Conservation (phyloP, 23 tunicate species). For the Corella eumyota region DNA sequence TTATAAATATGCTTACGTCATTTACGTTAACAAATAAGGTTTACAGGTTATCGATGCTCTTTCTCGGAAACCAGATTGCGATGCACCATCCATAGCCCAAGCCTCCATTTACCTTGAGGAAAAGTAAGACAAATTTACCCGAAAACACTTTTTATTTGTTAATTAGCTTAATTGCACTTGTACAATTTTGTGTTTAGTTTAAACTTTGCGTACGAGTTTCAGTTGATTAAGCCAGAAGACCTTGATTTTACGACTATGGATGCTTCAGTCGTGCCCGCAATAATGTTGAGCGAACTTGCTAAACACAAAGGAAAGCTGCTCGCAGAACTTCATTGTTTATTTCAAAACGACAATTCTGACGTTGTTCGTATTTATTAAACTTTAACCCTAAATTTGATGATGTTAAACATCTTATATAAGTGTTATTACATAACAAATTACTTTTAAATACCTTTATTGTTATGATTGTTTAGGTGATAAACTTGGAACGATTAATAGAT, state of each 20-base stretch:
- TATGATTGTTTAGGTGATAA: not conserved
- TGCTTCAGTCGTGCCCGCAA: conserved; percentile 4
- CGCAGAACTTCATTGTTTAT: conserved; percentile 1
- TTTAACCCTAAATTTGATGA: no score
- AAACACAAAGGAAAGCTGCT: conserved; percentile 2
- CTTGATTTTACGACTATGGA: conserved; percentile 5
- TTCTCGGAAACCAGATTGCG: conserved; percentile 8
- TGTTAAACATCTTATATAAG: not conserved
- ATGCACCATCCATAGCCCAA: conserved; percentile 3
- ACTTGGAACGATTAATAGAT: conserved; percentile 3
- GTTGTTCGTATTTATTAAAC: not conserved
- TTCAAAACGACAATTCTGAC: not conserved
- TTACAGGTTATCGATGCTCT: conserved; percentile 5
- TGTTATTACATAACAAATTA: not conserved
- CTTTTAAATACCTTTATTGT: not conserved
- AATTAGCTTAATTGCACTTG: no score
- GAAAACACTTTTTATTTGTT: no score
- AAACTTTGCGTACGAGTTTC: not conserved
- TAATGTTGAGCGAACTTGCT: conserved; percentile 3
- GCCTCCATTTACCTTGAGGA: conserved; percentile 5
- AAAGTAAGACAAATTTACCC: no score
- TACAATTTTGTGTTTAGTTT: not conserved
- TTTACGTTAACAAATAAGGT: no score
- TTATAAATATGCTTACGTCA: no score
- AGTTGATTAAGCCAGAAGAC: conserved; percentile 1